phyloP scores from a whole-genome alignment of 1,140 invertebrate genomes.

The Macrosteles quadrilineatus region DNA sequence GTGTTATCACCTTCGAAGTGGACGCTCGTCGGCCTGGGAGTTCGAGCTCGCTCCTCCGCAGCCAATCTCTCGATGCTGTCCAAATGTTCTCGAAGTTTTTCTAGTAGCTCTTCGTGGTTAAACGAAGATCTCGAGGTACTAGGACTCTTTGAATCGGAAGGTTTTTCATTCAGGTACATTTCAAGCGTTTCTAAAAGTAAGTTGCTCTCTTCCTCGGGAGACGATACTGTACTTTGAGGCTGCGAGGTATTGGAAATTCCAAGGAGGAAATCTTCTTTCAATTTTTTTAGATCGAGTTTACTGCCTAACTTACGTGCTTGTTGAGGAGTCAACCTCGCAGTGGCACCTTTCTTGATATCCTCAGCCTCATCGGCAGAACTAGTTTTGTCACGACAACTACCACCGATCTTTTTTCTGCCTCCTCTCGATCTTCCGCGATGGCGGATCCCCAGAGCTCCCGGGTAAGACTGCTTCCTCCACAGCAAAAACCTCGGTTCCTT shows the following conservation, averaged over 20 bases:
- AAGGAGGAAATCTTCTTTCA: conserved; percentile 63
- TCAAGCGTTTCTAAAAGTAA: conserved; percentile 65
- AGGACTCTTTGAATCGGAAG: neutral
- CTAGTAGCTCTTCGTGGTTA: conserved; percentile 64
- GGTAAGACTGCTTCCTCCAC: conserved; percentile 79
- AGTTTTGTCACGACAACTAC: conserved; percentile 59
- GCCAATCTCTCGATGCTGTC: conserved; percentile 48
- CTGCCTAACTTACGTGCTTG: conserved; percentile 44
- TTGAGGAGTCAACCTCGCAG: conserved; percentile 42
- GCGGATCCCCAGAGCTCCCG: conserved; percentile 62
- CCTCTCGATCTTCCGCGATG: conserved; percentile 57
- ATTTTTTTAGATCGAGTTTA: conserved; percentile 65
- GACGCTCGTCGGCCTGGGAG: conserved; percentile 44
- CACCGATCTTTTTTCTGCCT: conserved; percentile 57
- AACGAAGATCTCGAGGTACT: conserved; percentile 45
- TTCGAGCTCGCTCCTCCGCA: conserved; percentile 26
- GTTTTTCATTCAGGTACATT: conserved; percentile 58
- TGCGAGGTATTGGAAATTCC: conserved; percentile 41
- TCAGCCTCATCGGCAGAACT: conserved; percentile 64
- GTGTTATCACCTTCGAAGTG: conserved; percentile 55
- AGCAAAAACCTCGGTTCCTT: conserved; percentile 74
- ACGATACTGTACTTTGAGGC: conserved; percentile 45
- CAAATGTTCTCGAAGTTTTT: conserved; percentile 65
- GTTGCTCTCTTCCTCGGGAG: conserved; percentile 55
- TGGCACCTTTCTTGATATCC: conserved; percentile 38